Evolutionary conservation across 2,888 invertebrate genomes (phyloP).

Genomic region (Erynnis tages): DNA sequence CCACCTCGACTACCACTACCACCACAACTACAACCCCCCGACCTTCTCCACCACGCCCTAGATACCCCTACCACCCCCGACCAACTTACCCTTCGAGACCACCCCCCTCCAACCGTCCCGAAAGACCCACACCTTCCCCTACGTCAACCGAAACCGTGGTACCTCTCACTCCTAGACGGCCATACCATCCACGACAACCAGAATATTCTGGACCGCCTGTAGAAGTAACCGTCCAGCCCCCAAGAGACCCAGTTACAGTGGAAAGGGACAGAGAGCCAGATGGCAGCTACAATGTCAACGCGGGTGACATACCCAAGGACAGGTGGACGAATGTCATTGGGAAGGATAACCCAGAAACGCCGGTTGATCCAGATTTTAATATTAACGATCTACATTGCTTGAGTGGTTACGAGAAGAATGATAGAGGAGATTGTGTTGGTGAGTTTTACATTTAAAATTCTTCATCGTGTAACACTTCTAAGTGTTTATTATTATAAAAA

Average conservation of each 20-base stretch:
- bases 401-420: slow-evolving; percentile 78
- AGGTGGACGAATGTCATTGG: slow-evolving; percentile 51
- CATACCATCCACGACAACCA: slow-evolving; percentile 31
- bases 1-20: slow-evolving; percentile 39
- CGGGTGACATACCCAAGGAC: slow-evolving; percentile 51
- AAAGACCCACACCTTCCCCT: slow-evolving; percentile 26
- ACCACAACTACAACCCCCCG: slow-evolving; percentile 33
- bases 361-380: slow-evolving; percentile 44
- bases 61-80: slow-evolving; percentile 38
- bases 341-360: slow-evolving; percentile 38
- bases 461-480: no score
- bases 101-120: slow-evolving; percentile 35
- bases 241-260: slow-evolving; percentile 38
- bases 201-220: slow-evolving; percentile 33
- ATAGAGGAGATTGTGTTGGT: slow-evolving; percentile 81
- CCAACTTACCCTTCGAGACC: slow-evolving; percentile 34
- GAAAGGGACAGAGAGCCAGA: slow-evolving; percentile 45
- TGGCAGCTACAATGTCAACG: slow-evolving; percentile 46
- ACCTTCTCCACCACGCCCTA: slow-evolving; percentile 33
- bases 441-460: slow-evolving; percentile 40
- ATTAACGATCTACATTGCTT: slow-evolving; percentile 64
- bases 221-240: slow-evolving; percentile 39
- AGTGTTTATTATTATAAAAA: no score
- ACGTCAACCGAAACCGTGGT: slow-evolving; percentile 9
- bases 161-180: slow-evolving; percentile 24